Evolutionary conservation across 2,113 vertebrate genomes (phyloP), one percentile per base, ranked within the genome.

Genomic region (Manacus vitellinus): DNA sequence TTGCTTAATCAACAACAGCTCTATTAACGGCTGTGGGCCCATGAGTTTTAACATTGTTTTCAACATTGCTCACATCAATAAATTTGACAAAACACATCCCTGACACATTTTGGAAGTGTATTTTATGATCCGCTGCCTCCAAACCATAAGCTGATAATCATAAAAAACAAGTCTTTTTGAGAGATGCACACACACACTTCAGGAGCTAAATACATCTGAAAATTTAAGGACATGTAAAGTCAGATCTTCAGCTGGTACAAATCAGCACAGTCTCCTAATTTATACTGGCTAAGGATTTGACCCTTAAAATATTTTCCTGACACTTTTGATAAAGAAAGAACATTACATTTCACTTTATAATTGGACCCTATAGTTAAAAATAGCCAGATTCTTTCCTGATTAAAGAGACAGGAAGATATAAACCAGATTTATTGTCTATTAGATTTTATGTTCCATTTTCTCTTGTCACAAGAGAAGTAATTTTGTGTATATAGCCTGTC

Each of bases 381-480:
- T 84, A 96, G 80, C 61, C 87, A 93, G 88, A 94, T 94, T 96
- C 94, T 91, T 94, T 92, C 86, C 91, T 94, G 95, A 96, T 96
- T 94, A 97, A 92, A 93, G 73, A 87, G 83, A 94, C 79, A 94
- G 91, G 91, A 96, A 91, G 94, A 95, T 94, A 95, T 94, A 94
- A 96, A 95, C 56, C 77, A 96, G 96, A 96, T 94, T 96, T 96
- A 95, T 89, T 96, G 83, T 92, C 94, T 96, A 95, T 87, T 95
- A 96, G 83, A 70, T 92, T 96, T 96, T 95, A 97, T 96, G 92
- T 96, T 96, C 88, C 91, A 65, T 95, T 96, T 96, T 96, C 88
- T 94, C 91, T 84, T 95, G 94, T 92, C 92, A 95, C 72, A 92
- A 87, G 83, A 90, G 33, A 91, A 96, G 85, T 91, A 92, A 95